Evolutionary conservation across 2,888 invertebrate species (phyloP).

Genomic region (Drosophila hamatofila): DNA sequence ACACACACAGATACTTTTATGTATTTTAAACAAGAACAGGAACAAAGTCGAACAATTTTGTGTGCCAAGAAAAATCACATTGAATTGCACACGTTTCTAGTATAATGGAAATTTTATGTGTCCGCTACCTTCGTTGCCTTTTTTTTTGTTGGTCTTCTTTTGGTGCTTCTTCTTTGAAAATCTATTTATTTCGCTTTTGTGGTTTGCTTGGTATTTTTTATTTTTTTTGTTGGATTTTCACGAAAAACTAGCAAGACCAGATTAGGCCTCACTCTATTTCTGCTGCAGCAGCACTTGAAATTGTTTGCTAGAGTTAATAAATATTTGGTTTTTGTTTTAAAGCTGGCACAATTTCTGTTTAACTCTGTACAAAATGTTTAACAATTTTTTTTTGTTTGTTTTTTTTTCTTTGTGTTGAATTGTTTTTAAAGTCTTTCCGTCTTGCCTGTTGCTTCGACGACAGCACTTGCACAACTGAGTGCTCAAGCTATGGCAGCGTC

Average conservation of each 20-base stretch:
- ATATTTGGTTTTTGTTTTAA: constrained; percentile 14
- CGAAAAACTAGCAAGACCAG: constrained; percentile 71
- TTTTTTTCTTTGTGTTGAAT: constrained; percentile 16
- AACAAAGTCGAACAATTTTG: constrained; percentile 64
- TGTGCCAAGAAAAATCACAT: constrained; percentile 69
- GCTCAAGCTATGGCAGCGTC: constrained; percentile 47
- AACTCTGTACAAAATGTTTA: constrained; percentile 38
- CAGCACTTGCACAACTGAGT: constrained; percentile 81
- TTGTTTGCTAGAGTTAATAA: constrained; percentile 14
- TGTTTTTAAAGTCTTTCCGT: constrained; percentile 33
- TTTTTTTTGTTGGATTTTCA: constrained; percentile 12
- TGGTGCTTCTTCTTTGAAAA: constrained; percentile 26
- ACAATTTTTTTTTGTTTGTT: constrained; percentile 24
- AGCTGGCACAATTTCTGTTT: constrained; percentile 29
- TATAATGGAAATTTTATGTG: constrained; percentile 72
- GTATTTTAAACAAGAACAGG: constrained; percentile 42
- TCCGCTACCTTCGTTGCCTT: constrained; percentile 36
- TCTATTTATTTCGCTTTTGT: constrained; percentile 30
- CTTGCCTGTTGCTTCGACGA: constrained; percentile 75
- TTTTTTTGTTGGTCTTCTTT: not conserved
- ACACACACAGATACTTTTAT: constrained; percentile 6
- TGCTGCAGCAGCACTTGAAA: constrained; percentile 43
- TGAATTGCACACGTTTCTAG: constrained; percentile 58
- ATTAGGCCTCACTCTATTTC: constrained; percentile 72
- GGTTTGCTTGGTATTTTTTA: constrained; percentile 19